These are phyloP conservation scores for Porites lobata DNA, from an alignment of 92 coral and sea anemone genomes.

Conservation along the genomic window DNA sequence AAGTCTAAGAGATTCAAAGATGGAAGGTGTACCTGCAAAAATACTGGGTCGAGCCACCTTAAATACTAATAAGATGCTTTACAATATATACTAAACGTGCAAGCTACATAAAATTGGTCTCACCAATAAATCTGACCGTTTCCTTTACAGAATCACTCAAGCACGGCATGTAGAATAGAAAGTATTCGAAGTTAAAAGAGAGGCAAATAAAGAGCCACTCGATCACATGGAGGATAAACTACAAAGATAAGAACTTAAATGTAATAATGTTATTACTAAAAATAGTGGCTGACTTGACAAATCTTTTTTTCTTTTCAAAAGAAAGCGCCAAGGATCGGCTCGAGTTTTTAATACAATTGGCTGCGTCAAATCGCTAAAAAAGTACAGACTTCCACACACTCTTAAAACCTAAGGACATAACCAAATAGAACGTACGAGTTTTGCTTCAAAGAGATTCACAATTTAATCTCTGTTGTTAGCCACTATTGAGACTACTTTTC, in stretches of 20 bases:
- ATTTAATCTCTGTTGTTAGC: background rate
- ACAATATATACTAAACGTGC: background rate
- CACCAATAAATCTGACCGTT: background rate
- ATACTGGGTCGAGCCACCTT: no score
- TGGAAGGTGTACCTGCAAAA: no score
- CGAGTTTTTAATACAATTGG: background rate
- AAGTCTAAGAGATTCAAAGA: no score
- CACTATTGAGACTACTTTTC: background rate
- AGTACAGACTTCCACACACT: no score
- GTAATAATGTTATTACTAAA: no score
- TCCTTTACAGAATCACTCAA: background rate
- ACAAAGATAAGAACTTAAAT: background rate
- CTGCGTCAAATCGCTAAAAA: background rate
- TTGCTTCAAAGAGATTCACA: no score
- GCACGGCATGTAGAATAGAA: background rate
- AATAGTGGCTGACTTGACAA: background rate
- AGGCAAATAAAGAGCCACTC: background rate
- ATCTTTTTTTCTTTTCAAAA: background rate
- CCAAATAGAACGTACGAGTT: background rate
- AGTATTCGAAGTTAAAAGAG: background rate
- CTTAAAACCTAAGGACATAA: no score
- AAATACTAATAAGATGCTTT: no score
- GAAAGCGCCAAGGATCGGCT: no score
- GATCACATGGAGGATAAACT: background rate
- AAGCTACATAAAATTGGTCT: background rate